Conservation (phyloP, 2,113 vertebrate genomes). For the Zeus faber region DNA sequence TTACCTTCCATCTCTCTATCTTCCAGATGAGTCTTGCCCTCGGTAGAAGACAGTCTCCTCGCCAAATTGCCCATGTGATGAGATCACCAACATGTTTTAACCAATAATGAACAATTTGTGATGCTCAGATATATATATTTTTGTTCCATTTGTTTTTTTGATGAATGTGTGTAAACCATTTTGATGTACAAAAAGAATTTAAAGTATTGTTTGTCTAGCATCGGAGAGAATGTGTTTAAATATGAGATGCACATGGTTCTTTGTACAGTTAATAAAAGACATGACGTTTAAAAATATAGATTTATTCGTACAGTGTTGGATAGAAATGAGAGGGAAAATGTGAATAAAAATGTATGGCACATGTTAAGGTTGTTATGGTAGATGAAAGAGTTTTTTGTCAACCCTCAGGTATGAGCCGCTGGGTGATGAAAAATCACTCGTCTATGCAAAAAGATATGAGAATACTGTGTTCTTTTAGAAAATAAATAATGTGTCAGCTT, state of each 20-base stretch:
- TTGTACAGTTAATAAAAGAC: conserved; percentile 23
- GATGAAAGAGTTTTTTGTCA: conserved; percentile 10
- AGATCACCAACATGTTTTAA: conserved; percentile 37
- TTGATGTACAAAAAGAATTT: not conserved
- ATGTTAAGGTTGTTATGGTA: conserved; percentile 9
- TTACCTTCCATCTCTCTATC: conserved; percentile 45
- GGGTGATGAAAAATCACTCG: conserved; percentile 39
- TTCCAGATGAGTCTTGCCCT: conserved; percentile 72
- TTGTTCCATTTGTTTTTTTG: conserved; percentile 12
- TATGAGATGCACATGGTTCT: too few species aligned
- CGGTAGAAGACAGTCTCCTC: conserved; percentile 48
- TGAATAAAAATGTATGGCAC: conserved; percentile 29
- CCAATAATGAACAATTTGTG: too few species aligned
- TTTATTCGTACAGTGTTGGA: too few species aligned
- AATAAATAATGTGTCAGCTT: conserved; percentile 32
- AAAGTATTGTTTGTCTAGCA: conserved; percentile 15
- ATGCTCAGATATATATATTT: conserved; percentile 12
- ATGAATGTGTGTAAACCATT: conserved; percentile 15
- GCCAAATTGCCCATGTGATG: conserved; percentile 46
- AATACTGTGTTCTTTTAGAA: too few species aligned
- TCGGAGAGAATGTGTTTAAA: conserved; percentile 11
- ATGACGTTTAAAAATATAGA: conserved; percentile 8
- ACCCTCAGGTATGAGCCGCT: conserved; percentile 29
- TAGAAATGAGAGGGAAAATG: too few species aligned
- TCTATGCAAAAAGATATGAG: conserved; percentile 50